Evolutionary conservation across 1,140 invertebrate genomes (phyloP).

Genomic region (Tenebrio molitor): DNA sequence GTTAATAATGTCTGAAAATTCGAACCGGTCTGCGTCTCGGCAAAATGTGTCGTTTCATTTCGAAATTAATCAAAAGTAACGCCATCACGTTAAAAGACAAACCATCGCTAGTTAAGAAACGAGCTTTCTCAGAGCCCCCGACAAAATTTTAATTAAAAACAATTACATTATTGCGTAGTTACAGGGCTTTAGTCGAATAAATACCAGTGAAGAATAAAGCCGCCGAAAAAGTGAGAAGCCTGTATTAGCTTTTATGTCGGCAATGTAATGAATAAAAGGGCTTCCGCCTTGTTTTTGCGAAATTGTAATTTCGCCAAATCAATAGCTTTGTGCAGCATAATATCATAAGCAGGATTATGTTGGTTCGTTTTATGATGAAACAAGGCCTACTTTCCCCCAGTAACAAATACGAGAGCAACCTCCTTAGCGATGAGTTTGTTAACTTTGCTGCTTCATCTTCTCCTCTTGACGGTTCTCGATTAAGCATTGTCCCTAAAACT

Average conservation of each 20-base stretch:
- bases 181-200: background rate
- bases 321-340: background rate
- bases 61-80: too few relatives aligned
- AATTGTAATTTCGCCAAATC: conserved; percentile 12
- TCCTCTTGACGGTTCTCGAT: conserved; percentile 30
- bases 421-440: conserved; percentile 34
- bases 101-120: too few relatives aligned
- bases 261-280: background rate
- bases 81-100: too few relatives aligned
- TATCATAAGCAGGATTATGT: background rate
- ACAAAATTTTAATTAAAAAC: background rate
- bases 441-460: conserved; percentile 40
- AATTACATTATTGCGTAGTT: background rate
- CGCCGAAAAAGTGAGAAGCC: too few relatives aligned
- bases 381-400: conserved; percentile 19
- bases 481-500: conserved; percentile 39
- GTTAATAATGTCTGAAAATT: background rate
- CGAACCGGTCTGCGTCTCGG: background rate
- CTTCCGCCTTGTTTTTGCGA: background rate
- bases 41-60: too few relatives aligned
- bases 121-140: background rate
- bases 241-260: too few relatives aligned
- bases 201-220: background rate
- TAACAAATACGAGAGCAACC: conserved; percentile 25
- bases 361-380: conserved; percentile 4